Evolutionary conservation across 2,113 vertebrate genomes (phyloP).

Genomic region (Perca flavescens): DNA sequence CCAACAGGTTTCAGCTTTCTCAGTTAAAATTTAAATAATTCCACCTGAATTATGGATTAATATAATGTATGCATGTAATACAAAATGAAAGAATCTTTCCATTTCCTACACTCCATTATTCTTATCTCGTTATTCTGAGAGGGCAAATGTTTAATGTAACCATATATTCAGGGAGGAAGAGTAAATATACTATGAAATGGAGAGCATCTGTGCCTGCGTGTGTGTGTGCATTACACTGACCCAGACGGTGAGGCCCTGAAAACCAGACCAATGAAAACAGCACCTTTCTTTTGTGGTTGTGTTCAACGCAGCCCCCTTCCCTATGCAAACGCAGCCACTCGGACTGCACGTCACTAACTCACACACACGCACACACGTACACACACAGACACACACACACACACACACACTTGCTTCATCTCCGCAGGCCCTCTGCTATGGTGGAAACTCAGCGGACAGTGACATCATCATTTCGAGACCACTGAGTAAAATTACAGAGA

Average conservation of each 20-base stretch:
- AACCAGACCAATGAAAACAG: constrained; percentile 65
- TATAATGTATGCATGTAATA: neutral
- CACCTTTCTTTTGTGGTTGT: constrained; percentile 58
- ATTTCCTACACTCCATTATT: neutral
- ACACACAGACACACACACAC: neutral
- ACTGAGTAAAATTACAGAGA: constrained; percentile 42
- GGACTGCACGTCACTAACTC: constrained; percentile 18
- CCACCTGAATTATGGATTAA: neutral
- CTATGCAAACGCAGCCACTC: constrained; percentile 58
- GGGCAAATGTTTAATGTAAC: constrained; percentile 28
- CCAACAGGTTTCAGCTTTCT: neutral
- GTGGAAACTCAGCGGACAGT: constrained; percentile 66
- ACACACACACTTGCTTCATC: constrained; percentile 32
- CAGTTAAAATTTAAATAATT: neutral
- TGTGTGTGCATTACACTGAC: constrained; percentile 30
- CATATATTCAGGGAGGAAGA: neutral
- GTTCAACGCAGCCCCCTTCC: constrained; percentile 41
- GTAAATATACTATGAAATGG: constrained; percentile 23
- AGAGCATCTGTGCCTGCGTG: neutral
- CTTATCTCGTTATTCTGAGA: neutral
- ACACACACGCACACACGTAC: constrained; percentile 19
- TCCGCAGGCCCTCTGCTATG: constrained; percentile 46
- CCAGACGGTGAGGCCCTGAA: constrained; percentile 67
- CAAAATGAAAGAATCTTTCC: neutral
- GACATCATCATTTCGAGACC: constrained; percentile 70